These are phyloP conservation scores for Apteryx owenii DNA, from an alignment of 2,113 vertebrate species.

Conservation along the genomic window DNA sequence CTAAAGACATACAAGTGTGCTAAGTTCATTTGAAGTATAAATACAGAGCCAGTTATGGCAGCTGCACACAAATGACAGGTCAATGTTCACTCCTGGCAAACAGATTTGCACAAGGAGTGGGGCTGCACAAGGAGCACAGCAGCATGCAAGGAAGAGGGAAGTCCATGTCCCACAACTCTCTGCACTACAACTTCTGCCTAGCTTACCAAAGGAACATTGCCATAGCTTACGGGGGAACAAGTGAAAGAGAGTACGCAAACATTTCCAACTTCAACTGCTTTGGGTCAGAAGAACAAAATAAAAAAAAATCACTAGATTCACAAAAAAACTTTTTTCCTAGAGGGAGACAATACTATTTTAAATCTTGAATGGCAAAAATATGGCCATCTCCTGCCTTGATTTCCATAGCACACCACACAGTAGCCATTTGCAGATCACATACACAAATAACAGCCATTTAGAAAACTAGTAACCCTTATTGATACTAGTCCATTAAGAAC, in stretches of 20 bases:
- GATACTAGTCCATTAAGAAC: not conserved
- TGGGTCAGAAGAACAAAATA: not conserved
- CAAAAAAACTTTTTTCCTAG: not conserved
- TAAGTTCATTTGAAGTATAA: not conserved
- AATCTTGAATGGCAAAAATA: not conserved
- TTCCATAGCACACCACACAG: not conserved
- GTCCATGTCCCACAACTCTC: no score
- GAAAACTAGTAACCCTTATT: not conserved
- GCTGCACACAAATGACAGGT: not conserved
- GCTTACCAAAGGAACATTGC: not conserved
- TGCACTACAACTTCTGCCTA: not conserved
- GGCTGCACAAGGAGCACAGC: not conserved
- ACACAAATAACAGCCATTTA: not conserved
- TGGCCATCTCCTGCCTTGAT: not conserved
- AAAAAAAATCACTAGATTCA: not conserved
- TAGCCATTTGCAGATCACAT: not conserved
- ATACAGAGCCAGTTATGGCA: not conserved
- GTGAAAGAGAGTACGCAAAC: not conserved
- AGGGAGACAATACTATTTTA: not conserved
- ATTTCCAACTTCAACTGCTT: not conserved
- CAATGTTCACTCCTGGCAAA: not conserved
- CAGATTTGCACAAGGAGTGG: not conserved
- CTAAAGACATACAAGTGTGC: not conserved
- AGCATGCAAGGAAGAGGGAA: not conserved
- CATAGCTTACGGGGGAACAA: not conserved